Conservation (phyloP, 2,888 invertebrate species). For the Allygus modestus region DNA sequence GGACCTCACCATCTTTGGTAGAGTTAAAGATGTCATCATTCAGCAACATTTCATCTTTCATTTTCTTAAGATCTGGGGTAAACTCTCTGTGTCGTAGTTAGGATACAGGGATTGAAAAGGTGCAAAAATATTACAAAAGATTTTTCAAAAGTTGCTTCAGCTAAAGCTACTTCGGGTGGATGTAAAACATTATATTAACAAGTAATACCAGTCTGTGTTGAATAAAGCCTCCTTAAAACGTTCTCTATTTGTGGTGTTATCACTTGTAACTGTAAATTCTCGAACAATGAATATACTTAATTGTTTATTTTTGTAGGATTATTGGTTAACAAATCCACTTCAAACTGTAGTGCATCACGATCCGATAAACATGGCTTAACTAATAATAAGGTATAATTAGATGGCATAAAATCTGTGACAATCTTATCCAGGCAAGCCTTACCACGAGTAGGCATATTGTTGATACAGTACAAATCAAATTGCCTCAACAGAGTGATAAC, state of each 20-base stretch:
- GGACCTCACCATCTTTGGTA: too few relatives aligned
- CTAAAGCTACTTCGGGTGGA: background rate
- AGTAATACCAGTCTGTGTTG: background rate
- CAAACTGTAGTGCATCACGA: background rate
- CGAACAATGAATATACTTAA: too few relatives aligned
- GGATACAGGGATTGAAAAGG: background rate
- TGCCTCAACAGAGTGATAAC: background rate
- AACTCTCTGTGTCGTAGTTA: background rate
- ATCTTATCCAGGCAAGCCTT: background rate
- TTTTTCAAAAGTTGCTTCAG: background rate
- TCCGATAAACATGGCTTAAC: background rate
- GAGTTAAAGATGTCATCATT: background rate
- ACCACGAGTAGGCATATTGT: background rate
- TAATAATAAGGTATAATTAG: background rate
- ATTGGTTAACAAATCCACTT: too few relatives aligned
- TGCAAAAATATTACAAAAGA: background rate
- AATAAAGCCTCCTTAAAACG: background rate
- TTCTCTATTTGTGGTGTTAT: background rate
- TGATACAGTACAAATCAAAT: background rate
- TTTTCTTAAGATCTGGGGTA: background rate
- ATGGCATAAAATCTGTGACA: background rate
- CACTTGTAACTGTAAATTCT: too few relatives aligned
- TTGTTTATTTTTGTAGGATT: too few relatives aligned
- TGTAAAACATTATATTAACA: background rate
- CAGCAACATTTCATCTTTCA: constrained; percentile 10